These are phyloP conservation scores for Caerostris darwini DNA, from an alignment of 1,140 invertebrate species.

Conservation along the genomic window DNA sequence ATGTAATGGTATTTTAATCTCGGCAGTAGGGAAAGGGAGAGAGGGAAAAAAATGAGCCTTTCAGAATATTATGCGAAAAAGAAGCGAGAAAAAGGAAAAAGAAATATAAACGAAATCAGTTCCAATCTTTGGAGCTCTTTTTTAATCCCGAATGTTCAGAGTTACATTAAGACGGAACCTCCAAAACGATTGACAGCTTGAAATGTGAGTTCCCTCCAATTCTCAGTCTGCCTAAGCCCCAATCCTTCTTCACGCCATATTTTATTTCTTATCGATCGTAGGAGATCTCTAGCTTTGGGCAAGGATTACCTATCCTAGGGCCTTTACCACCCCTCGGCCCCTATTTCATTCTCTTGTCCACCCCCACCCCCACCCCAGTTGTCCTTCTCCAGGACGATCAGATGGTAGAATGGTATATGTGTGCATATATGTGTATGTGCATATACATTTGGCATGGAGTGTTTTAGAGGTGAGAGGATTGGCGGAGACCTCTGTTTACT, in stretches of 20 bases:
- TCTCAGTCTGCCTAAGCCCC: constrained; percentile 68
- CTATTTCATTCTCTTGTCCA: constrained; percentile 25
- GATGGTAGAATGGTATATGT: constrained; percentile 21
- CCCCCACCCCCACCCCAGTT: not conserved
- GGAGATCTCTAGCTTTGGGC: constrained; percentile 55
- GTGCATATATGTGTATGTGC: constrained; percentile 1
- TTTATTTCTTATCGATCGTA: constrained; percentile 70
- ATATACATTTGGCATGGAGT: constrained; percentile 44
- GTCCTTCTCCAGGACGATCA: constrained; percentile 3
- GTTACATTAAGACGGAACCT: constrained; percentile 47
- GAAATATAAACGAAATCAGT: constrained; percentile 18
- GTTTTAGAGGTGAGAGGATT: constrained; percentile 60
- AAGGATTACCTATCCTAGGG: constrained; percentile 68
- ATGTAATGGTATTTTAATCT: constrained; percentile 26
- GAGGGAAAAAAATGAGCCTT: constrained; percentile 2
- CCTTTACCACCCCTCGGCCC: constrained; percentile 3
- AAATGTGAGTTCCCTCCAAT: constrained; percentile 74
- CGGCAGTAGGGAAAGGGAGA: not conserved
- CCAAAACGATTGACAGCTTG: constrained; percentile 68
- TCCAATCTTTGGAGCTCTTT: constrained; percentile 2
- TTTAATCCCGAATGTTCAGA: constrained; percentile 41
- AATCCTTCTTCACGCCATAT: constrained; percentile 66
- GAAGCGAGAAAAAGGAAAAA: constrained; percentile 8
- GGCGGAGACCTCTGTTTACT: constrained; percentile 14
- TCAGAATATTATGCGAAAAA: constrained; percentile 27